Base-by-base conservation (phyloP, 2,888 invertebrate genomes). In the Lithophane leautieri region DNA sequence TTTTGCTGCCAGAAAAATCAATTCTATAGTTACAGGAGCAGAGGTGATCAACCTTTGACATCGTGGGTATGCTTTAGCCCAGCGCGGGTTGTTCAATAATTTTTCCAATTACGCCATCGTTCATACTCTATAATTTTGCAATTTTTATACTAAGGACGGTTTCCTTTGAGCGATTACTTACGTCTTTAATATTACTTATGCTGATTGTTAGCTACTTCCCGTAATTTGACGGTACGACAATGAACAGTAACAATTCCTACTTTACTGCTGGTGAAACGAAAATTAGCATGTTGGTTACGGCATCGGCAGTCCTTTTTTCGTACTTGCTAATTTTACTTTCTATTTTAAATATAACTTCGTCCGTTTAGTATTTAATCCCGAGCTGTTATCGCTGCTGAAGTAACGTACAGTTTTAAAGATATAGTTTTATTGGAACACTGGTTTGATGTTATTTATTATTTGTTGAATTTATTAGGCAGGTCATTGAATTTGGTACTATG, bases 71-170 rank as follows among this genome's bases (percentile, higher is more conserved):
- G 82, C 79, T 92, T 89, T 86, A 88, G 84, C 83, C 88, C 82
- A 83, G 83, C 79, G 79, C 91, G 84, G 88, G 87, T 91, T 91
- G 91, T 76, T 71, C 85, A 85, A 82, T 83, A 65, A 70, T 91
- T 89, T 91, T 91, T 88, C 86, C 92, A 93, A 94, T 94, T 93
- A 94, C 89, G 86, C 84, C 78, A 81, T 75, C 79, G 76, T 52
- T 74, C 85, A 68, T 81, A 86, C 86, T 85, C 91, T 93, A 90
- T 94, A 93, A 95, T 95, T 93, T 93, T 79, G 89, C 89, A 88
- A 89, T 92, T 94, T 91, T 90, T 88, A 86, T 81, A 65, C 76
- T 82, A 28, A 50, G 72, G 76, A 73, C 69, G 76, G 62, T 58
- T 85, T 78, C 78, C 85, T 88, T 88, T 84, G 78, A 85, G 77